These are phyloP conservation scores for Coecobrya sp. DNA, from an alignment of 2,888 invertebrate species.

Conservation along the genomic window DNA sequence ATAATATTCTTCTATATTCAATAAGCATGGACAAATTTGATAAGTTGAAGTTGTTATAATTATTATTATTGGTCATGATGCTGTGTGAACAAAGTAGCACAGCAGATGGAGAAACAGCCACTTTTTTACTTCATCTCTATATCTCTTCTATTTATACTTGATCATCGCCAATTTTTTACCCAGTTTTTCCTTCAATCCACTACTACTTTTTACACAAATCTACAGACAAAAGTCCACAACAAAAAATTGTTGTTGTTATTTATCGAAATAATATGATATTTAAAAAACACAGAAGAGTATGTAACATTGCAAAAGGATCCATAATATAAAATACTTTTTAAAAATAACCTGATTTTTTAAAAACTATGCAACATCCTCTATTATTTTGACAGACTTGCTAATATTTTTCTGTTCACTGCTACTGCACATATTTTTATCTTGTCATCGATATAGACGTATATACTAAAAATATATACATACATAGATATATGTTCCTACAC, in stretches of 20 bases:
- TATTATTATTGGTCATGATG: slow-evolving; percentile 3
- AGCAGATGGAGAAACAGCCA: neutral
- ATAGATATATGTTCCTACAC: slow-evolving; percentile 25
- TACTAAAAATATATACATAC: neutral
- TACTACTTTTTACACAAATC: neutral
- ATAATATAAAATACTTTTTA: slow-evolving; percentile 20
- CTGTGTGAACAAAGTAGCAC: neutral
- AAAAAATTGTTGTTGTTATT: slow-evolving; percentile 35
- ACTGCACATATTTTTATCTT: slow-evolving; percentile 16
- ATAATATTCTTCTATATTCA: slow-evolving; percentile 59
- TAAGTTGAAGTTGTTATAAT: slow-evolving; percentile 34
- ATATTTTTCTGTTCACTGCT: slow-evolving; percentile 22
- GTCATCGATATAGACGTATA: neutral
- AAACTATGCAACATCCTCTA: neutral
- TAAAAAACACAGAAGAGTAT: neutral
- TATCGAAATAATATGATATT: slow-evolving; percentile 23
- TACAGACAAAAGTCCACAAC: neutral
- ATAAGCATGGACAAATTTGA: slow-evolving; percentile 51
- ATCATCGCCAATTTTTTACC: neutral
- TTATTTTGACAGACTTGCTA: neutral
- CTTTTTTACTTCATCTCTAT: slow-evolving; percentile 58
- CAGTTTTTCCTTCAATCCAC: slow-evolving; percentile 2
- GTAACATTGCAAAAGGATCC: slow-evolving; percentile 76
- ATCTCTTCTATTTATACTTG: neutral
- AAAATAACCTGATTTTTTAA: neutral